phyloP scores from a whole-genome alignment of 2,113 vertebrate genomes.

The Epinephelus moara region DNA sequence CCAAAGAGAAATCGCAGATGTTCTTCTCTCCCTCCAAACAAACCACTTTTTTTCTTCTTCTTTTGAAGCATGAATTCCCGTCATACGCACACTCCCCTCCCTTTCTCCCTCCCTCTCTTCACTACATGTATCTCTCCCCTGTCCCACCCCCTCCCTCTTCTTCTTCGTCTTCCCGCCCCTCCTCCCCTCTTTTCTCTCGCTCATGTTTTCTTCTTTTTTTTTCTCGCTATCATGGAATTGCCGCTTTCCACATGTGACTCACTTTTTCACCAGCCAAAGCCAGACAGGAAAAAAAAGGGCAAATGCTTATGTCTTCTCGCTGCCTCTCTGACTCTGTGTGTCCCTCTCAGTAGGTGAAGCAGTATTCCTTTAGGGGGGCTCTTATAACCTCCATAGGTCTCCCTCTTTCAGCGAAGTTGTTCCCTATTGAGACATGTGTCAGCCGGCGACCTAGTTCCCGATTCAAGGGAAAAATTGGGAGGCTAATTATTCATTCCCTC shows the following conservation, averaged over 20 bases:
- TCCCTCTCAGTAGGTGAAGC: constrained; percentile 53
- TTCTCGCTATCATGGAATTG: constrained; percentile 64
- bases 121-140: constrained; percentile 68
- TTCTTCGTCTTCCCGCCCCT: constrained; percentile 48
- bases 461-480: constrained; percentile 60
- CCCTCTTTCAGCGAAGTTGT: constrained; percentile 54
- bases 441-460: constrained; percentile 72
- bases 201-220: constrained; percentile 56
- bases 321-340: constrained; percentile 31
- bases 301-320: constrained; percentile 51
- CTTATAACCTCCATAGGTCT: constrained; percentile 57
- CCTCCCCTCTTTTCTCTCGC: constrained; percentile 53
- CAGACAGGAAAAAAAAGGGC: constrained; percentile 72
- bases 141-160: constrained; percentile 51
- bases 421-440: constrained; percentile 71
- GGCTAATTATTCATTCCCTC: constrained; percentile 81
- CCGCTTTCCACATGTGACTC: constrained; percentile 81
- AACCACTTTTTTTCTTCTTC: constrained; percentile 72
- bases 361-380: constrained; percentile 63
- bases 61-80: constrained; percentile 71
- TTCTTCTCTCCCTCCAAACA: constrained; percentile 69
- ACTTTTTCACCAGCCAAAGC: constrained; percentile 79
- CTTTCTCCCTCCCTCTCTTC: constrained; percentile 29
- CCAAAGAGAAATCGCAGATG: constrained; percentile 76
- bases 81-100: constrained; percentile 33